phyloP scores from a whole-genome alignment of 2,888 invertebrate species.

The Lumbricus terrestris region DNA sequence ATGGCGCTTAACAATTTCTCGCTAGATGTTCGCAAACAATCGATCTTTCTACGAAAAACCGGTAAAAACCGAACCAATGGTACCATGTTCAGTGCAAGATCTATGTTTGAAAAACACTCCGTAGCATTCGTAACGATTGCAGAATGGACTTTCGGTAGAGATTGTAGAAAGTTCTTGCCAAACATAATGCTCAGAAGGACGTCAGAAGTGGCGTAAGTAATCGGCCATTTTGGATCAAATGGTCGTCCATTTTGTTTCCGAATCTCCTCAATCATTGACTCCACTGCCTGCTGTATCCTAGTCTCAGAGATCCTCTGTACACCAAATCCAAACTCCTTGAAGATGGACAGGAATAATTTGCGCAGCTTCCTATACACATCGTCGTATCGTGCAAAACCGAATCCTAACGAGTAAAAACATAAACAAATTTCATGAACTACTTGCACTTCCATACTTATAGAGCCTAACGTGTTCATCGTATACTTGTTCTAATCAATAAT shows the following conservation, averaged over 20 bases:
- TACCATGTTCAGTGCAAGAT: no score
- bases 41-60: no score
- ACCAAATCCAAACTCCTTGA: conserved; percentile 21
- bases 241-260: background rate
- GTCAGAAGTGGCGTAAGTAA: background rate
- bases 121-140: background rate
- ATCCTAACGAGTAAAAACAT: background rate
- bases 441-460: no score
- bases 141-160: background rate
- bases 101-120: no score
- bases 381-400: conserved; percentile 10
- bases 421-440: no score
- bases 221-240: background rate
- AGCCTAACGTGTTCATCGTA: no score
- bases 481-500: no score
- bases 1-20: no score
- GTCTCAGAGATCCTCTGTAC: background rate
- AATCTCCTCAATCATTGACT: background rate
- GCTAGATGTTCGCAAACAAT: no score
- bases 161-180: background rate
- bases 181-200: background rate
- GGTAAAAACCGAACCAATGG: no score
- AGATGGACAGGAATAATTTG: conserved; percentile 18
- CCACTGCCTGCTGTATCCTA: background rate
- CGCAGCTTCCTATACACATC: conserved; percentile 19